Evolutionary conservation across 2,888 invertebrate genomes (phyloP).

Genomic region (Seira sanloemensis): DNA sequence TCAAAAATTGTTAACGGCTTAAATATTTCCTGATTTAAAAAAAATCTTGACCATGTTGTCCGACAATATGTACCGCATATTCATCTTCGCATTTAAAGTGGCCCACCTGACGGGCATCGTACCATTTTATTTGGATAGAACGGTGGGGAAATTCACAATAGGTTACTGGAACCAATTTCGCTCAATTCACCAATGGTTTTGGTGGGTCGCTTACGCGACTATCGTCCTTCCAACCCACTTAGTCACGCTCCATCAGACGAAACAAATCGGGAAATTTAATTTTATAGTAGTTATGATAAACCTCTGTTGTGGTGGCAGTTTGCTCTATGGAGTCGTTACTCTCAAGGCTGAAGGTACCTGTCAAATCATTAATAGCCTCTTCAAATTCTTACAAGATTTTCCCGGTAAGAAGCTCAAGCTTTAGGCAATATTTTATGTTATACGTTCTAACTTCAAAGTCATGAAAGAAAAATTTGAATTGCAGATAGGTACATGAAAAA

Average conservation of each 20-base stretch:
- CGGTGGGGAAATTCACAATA: neutral
- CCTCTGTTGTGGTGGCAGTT: slow-evolving; percentile 8
- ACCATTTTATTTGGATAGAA: neutral
- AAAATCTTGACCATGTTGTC: neutral
- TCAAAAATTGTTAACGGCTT: too few species aligned
- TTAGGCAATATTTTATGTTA: neutral
- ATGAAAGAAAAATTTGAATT: neutral
- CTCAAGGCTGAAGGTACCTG: neutral
- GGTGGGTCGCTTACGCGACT: slow-evolving; percentile 29
- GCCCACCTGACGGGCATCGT: neutral
- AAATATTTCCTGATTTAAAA: neutral
- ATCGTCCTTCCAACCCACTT: slow-evolving; percentile 34
- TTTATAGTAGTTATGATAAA: neutral
- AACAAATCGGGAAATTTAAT: neutral
- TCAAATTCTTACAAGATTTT: slow-evolving; percentile 8
- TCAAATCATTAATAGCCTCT: slow-evolving; percentile 6
- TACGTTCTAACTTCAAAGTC: neutral
- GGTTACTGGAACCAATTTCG: neutral
- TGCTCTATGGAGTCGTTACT: neutral
- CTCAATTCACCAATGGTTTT: slow-evolving; percentile 19
- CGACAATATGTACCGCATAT: neutral
- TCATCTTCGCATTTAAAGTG: neutral
- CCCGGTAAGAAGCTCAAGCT: too few species aligned
- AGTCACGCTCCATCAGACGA: neutral
- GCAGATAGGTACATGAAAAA: neutral